These are phyloP conservation scores for Haliclystus octoradiatus DNA, from an alignment of 30 jellyfish, hydroid and myxozoan species.

Conservation along the genomic window DNA sequence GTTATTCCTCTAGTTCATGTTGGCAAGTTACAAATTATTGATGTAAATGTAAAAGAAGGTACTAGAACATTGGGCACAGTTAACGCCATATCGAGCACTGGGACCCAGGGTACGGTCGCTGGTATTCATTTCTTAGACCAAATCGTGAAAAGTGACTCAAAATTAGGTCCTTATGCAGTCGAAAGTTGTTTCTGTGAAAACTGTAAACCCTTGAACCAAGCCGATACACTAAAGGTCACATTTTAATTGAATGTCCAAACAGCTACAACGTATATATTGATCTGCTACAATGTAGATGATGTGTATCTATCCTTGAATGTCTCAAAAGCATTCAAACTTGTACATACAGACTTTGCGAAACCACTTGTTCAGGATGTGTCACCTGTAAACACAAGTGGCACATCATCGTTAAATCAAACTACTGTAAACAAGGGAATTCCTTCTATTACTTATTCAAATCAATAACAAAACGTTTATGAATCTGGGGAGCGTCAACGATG, in stretches of 20 bases:
- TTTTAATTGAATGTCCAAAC: not conserved
- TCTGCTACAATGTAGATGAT: not conserved
- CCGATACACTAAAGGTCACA: not conserved
- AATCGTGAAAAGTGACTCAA: not conserved
- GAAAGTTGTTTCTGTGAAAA: not conserved
- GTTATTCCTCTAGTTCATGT: not conserved
- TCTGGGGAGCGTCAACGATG: no score
- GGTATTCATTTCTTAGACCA: not conserved
- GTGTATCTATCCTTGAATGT: no score
- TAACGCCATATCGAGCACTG: not conserved
- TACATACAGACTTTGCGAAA: no score
- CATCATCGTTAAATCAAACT: no score
- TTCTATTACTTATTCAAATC: no score
- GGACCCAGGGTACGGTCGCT: not conserved
- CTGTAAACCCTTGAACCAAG: not conserved
- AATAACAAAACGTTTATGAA: no score
- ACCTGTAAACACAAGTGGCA: no score
- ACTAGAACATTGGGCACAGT: not conserved
- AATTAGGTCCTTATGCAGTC: not conserved
- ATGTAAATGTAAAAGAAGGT: not conserved
- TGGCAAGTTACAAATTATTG: not conserved
- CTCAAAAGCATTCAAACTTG: no score
- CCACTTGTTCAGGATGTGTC: no score
- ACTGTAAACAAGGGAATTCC: no score
- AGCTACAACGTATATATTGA: not conserved